Conservation (phyloP, 2,113 vertebrate genomes). For the Tretioscincus oriximinensis region DNA sequence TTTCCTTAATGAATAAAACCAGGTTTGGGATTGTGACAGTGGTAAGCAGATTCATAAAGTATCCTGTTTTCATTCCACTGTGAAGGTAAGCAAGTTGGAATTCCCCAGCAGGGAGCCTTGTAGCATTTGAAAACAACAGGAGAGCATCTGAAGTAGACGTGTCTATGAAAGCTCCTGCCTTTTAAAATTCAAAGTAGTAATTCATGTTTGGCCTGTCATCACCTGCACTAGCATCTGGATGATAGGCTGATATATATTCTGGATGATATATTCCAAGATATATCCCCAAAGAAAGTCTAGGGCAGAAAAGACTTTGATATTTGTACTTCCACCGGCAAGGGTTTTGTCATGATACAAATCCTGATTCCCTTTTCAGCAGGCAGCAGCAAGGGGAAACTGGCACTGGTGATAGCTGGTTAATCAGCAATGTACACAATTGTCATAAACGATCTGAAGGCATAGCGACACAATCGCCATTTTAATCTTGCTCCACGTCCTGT, state of each 20-base stretch:
- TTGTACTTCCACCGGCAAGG: background rate
- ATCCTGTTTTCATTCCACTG: slow-evolving; percentile 89
- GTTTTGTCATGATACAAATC: background rate
- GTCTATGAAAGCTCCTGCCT: too few relatives aligned
- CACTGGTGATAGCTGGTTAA: background rate
- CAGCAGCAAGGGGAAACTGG: background rate
- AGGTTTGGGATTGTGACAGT: slow-evolving; percentile 88
- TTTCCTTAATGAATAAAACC: slow-evolving; percentile 69
- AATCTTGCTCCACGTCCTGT: background rate
- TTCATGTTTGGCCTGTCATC: too few relatives aligned
- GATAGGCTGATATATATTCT: too few relatives aligned
- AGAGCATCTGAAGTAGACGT: too few relatives aligned
- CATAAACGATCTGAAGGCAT: background rate
- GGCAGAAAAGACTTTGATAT: background rate
- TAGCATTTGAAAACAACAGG: too few relatives aligned
- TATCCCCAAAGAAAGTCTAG: too few relatives aligned
- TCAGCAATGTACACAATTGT: background rate
- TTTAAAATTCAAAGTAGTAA: too few relatives aligned
- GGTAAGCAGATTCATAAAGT: slow-evolving; percentile 84
- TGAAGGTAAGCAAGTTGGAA: slow-evolving; percentile 80
- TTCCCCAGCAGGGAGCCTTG: background rate
- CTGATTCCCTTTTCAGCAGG: background rate
- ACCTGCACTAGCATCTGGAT: too few relatives aligned
- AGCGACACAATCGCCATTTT: background rate
- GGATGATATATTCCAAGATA: too few relatives aligned